Evolutionary conservation across 2,888 invertebrate species (phyloP), one percentile per base, ranked within the genome.

Genomic region (Callosobruchus maculatus): DNA sequence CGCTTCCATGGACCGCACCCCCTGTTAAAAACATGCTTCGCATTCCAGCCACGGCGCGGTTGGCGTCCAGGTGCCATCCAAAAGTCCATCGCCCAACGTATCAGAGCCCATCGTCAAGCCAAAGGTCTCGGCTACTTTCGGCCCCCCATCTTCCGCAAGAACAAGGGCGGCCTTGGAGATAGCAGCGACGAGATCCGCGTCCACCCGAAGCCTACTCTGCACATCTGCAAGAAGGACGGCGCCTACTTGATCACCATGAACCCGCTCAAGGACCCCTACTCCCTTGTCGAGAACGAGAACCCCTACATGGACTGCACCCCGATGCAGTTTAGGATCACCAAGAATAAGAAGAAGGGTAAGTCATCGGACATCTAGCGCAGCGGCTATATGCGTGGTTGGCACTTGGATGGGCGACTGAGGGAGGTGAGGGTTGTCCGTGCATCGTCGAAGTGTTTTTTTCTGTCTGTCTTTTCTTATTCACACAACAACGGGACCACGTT

Each of bases 271-370:
- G 90, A 92, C 80, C 86, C 91, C 0, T 87, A 88, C 0, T 88
- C 88, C 22, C 85, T 93, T 68, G 86, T 85, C 0, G 88, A 89
- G 0, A 90, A 90, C 77, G 92, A 92, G 80, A 90, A 92, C 83
- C 93, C 93, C 0, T 93, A 92, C 80, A 90, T 91, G 68, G 90
- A 92, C 73, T 92, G 92, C 82, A 91, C 92, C 75, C 93, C 93
- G 0, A 88, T 93, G 84, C 88, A 92, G 74, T 93, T 93, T 80
- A 91, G 90, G 83, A 92, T 93, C 22, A 88, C 90, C 0, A 91
- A 92, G 82, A 90, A 91, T 13, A 88, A 88, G 80, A 88, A 90
- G 13, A 88, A 88, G 13, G 68, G 68, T 68, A 9, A 68, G 21
- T 3, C 2, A 26, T 26, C 26, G 26, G 7, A 4, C 7, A 26